Evolutionary conservation across 1,140 invertebrate species (phyloP).

Genomic region (Trachymyrmex cornetzi): DNA sequence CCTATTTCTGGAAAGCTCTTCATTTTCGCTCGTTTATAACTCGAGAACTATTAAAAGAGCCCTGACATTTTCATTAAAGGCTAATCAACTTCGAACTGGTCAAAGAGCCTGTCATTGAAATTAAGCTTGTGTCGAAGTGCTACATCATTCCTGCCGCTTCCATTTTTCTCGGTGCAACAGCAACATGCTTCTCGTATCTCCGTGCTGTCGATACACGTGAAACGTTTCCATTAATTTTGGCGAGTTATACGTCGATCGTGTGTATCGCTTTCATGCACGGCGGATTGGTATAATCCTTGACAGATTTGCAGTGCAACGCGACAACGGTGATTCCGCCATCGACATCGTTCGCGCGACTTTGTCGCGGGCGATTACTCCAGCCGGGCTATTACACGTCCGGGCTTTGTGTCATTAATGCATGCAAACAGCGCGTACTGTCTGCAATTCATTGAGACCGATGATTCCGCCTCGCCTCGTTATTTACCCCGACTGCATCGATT

Average conservation of each 20-base stretch:
- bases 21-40: slow-evolving; percentile 29
- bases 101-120: slow-evolving; percentile 6
- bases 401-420: slow-evolving; percentile 63
- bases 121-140: not conserved
- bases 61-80: slow-evolving; percentile 6
- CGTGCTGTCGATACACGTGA: slow-evolving; percentile 8
- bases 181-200: not conserved
- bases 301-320: slow-evolving; percentile 40
- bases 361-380: slow-evolving; percentile 34
- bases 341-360: slow-evolving; percentile 26
- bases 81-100: slow-evolving; percentile 20
- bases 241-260: slow-evolving; percentile 33
- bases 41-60: slow-evolving; percentile 4
- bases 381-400: slow-evolving; percentile 29
- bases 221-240: slow-evolving; percentile 43
- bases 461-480: slow-evolving; percentile 69
- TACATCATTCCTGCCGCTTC: not conserved
- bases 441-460: slow-evolving; percentile 54
- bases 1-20: slow-evolving; percentile 7
- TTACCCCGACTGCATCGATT: slow-evolving; percentile 59
- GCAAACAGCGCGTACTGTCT: slow-evolving; percentile 27
- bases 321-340: slow-evolving; percentile 23
- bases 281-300: slow-evolving; percentile 52
- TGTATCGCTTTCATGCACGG: slow-evolving; percentile 32
- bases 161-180: slow-evolving; percentile 32